Evolutionary conservation across 2,888 invertebrate genomes (phyloP), one percentile per base, ranked within the genome.

Genomic region (Pandemis corylana): DNA sequence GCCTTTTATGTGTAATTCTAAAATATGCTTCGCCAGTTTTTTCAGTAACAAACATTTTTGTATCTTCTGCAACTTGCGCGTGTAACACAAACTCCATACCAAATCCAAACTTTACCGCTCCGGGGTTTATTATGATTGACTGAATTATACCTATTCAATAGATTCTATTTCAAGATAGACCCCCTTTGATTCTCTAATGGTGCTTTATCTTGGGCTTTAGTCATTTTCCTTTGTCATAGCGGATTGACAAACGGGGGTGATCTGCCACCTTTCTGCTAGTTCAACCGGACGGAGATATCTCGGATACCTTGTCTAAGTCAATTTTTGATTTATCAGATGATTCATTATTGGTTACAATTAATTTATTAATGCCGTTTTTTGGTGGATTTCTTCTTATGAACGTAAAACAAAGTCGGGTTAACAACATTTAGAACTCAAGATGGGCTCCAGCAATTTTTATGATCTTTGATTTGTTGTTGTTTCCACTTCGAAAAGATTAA

Each of bases 91-190:
- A 59, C 28, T 59, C 28, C 12, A n/a, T 42, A 56, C 56, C 15
- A 15, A 15, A 12, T 28, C 20, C 7, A 13, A 53, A 28, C 20
- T 10, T 56, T 64, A 36, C 68, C 13, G 46, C 36, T 20, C 42
- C 62, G 5, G 46, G 53, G 49, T 41, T 63, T 65, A 69, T 73
- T 69, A 69, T 74, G 74, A 74, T 74, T 74, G 70, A 74, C 66
- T 74, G 70, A 74, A 74, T 74, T 70, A 74, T 53, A 69, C 61
- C 74, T 36, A 74, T 74, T 66, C 61, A 74, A 74, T 53, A 74
- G 74, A 74, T 74, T 66, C 74, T 65, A 70, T 66, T 74, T 70
- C 28, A 46, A 12, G 70, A 74, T 74, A 66, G 74, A 66, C 66
- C 72, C 72, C 71, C 66, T 70, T 70, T 74, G 73, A 68, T 73